These are phyloP conservation scores for Esox lucius DNA, from an alignment of 2,797 vertebrate species.

Conservation along the genomic window DNA sequence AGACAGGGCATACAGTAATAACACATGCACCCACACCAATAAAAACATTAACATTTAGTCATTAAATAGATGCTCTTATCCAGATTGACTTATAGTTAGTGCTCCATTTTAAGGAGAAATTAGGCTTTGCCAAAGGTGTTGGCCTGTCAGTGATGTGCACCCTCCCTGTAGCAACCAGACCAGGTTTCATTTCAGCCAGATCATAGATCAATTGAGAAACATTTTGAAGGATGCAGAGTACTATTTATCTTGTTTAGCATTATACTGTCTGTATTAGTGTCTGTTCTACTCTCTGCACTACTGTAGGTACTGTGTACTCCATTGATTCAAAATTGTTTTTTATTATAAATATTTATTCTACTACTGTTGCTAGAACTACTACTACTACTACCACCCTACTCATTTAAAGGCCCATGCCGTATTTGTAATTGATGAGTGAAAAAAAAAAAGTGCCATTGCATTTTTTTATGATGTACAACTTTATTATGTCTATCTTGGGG, in stretches of 20 bases:
- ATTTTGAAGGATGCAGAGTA: neutral
- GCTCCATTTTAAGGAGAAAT: no score
- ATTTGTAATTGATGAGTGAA: no score
- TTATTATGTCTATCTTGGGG: no score
- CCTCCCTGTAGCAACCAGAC: neutral
- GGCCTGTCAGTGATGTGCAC: neutral
- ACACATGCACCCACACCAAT: neutral
- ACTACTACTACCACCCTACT: no score
- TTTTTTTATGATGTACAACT: no score
- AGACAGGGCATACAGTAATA: neutral
- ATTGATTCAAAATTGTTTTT: neutral
- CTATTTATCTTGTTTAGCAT: neutral
- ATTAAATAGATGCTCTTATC: no score
- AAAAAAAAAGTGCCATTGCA: no score
- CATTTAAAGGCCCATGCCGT: no score
- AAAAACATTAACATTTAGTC: no score
- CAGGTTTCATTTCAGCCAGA: neutral
- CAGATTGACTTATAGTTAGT: no score
- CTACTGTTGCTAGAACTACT: no score
- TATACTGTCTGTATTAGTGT: neutral
- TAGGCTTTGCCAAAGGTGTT: neutral
- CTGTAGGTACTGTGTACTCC: neutral
- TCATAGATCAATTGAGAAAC: neutral
- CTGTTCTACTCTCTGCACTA: neutral
- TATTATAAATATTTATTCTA: neutral